phyloP scores from a whole-genome alignment of 2,888 invertebrate genomes.

The Xestia sexstrigata region DNA sequence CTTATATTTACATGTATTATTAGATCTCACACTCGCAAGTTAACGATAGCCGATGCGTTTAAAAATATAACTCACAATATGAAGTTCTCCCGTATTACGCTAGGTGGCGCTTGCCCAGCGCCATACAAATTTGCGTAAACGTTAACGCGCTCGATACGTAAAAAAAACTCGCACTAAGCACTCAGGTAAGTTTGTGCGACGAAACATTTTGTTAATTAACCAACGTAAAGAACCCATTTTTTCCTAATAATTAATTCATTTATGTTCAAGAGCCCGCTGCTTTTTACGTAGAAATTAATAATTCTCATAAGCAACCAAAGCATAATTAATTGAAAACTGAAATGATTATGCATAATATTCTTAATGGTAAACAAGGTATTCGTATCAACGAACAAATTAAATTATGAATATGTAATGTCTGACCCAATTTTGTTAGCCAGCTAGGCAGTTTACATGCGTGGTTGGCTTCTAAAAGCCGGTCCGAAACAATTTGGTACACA shows the following conservation, averaged over 20 bases:
- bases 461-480: conserved; percentile 28
- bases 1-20: too few relatives aligned
- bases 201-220: background rate
- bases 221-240: conserved; percentile 5
- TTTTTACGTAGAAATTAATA: conserved; percentile 3
- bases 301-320: conserved; percentile 6
- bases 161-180: too few relatives aligned
- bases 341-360: conserved; percentile 18
- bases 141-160: too few relatives aligned
- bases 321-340: conserved; percentile 27
- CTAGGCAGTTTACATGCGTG: conserved; percentile 30
- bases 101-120: too few relatives aligned
- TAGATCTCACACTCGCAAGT: too few relatives aligned
- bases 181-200: background rate
- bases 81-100: too few relatives aligned
- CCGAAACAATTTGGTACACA: conserved; percentile 29
- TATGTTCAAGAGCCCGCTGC: background rate
- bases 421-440: conserved; percentile 50
- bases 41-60: too few relatives aligned
- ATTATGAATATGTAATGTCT: conserved; percentile 56
- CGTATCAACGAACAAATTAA: conserved; percentile 43
- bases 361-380: conserved; percentile 29
- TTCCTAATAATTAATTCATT: conserved; percentile 2
- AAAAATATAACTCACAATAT: too few relatives aligned
- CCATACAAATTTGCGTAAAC: too few relatives aligned